A percentile compares a stretch with the other conserved stretches of the same genome.
Conservation (phyloP, 2,113 vertebrate species). For the Uria lomvia region DNA sequence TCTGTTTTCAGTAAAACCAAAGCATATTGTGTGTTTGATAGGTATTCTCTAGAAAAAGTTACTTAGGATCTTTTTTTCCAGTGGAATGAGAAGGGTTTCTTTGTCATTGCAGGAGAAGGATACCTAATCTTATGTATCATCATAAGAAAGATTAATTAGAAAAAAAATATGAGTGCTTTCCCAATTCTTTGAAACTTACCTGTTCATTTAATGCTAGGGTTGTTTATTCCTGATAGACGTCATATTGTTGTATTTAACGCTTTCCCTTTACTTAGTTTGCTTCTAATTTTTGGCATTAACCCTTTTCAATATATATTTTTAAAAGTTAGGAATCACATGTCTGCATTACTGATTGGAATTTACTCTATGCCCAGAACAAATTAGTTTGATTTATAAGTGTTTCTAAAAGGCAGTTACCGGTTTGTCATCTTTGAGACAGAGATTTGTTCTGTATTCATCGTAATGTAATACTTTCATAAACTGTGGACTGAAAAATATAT, state of each 20-base stretch:
- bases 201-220: not conserved
- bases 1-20: not conserved
- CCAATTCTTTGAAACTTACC: not conserved
- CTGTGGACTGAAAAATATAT: not conserved
- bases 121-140: not conserved
- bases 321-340: not conserved
- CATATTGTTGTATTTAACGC: not conserved
- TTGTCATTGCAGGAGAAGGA: not conserved
- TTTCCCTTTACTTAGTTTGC: not conserved
- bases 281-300: not conserved
- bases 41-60: not conserved
- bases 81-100: not conserved
- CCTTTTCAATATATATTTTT: not conserved
- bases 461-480: not conserved
- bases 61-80: not conserved
- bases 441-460: not conserved
- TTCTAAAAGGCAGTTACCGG: not conserved
- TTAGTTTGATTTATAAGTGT: not conserved
- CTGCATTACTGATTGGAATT: not conserved
- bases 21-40: not conserved
- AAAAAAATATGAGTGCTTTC: not conserved
- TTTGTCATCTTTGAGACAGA: not conserved
- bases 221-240: not conserved
- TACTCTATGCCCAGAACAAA: not conserved
- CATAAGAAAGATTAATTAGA: not conserved